phyloP scores from a whole-genome alignment of 2,797 vertebrate species.

The Enteromius unitaeniatus region DNA sequence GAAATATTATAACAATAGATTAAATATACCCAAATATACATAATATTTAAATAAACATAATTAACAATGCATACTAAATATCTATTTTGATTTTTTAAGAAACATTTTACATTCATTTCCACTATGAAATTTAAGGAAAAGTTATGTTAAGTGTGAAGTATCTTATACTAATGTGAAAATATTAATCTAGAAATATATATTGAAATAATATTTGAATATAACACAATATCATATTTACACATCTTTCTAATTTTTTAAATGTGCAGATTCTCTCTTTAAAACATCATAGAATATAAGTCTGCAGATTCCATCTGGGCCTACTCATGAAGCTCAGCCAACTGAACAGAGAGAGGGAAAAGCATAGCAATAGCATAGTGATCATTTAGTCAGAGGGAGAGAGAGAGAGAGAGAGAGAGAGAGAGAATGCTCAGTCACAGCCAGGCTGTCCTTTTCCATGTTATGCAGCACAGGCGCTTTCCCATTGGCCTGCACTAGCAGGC shows the following conservation, averaged over 20 bases:
- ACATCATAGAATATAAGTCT: not conserved
- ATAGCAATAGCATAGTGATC: conserved; percentile 2
- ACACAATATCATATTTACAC: not conserved
- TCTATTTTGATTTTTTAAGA: not conserved
- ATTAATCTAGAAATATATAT: not conserved
- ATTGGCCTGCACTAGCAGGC: conserved; percentile 74
- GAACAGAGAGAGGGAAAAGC: conserved; percentile 4
- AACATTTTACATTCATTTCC: not conserved
- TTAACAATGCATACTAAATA: not conserved
- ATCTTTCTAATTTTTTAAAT: not conserved
- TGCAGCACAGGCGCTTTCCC: conserved; percentile 27
- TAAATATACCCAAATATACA: not conserved
- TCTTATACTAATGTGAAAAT: not conserved
- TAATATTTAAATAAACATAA: not conserved
- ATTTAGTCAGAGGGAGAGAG: not conserved
- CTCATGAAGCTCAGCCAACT: not conserved
- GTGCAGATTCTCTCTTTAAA: not conserved
- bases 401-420: not conserved
- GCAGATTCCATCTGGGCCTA: conserved; percentile 5
- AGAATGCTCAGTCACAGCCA: not conserved
- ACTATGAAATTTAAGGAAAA: not conserved
- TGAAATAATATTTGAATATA: not conserved
- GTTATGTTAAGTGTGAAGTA: not conserved
- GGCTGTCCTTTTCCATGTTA: conserved; percentile 20
- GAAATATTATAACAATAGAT: not conserved